A percentile compares a stretch with the other conserved stretches of the same genome.
These are phyloP conservation scores for Hippocampus comes DNA, from an alignment of 2,113 vertebrate species.

Conservation along the genomic window DNA sequence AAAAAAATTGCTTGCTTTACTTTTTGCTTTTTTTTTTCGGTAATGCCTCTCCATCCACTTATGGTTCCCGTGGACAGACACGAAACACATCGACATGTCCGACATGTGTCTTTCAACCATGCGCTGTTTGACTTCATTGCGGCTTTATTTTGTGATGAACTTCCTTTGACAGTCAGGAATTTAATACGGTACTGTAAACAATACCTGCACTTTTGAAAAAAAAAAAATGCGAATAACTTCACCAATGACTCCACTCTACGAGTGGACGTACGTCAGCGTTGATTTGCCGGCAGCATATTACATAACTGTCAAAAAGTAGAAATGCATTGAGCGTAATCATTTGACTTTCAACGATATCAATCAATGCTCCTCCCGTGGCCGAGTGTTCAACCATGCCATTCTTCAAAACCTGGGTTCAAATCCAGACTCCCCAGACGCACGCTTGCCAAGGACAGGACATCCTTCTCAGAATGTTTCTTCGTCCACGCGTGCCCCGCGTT, in stretches of 20 bases:
- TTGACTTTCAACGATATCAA: constrained; percentile 1
- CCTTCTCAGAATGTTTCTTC: too few relatives aligned
- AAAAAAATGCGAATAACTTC: too few relatives aligned
- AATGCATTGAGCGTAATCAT: constrained; percentile 16
- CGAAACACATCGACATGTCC: background rate
- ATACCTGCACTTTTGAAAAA: too few relatives aligned
- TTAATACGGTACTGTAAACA: too few relatives aligned
- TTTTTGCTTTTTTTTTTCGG: constrained; percentile 10
- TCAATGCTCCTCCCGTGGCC: too few relatives aligned
- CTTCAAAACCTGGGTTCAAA: too few relatives aligned
- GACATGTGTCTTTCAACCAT: background rate
- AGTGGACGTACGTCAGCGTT: constrained; percentile 8
- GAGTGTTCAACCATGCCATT: too few relatives aligned
- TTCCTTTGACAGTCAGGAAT: background rate
- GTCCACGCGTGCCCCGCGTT: too few relatives aligned
- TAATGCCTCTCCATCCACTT: too few relatives aligned
- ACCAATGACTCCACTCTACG: background rate
- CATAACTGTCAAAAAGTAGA: constrained; percentile 31
- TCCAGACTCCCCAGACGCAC: too few relatives aligned
- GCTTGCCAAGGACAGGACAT: too few relatives aligned
- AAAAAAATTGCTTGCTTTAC: constrained; percentile 13
- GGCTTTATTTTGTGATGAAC: background rate
- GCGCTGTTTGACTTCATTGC: background rate
- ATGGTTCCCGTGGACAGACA: too few relatives aligned
- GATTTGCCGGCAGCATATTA: constrained; percentile 22